A percentile compares a stretch with the other conserved stretches of the same genome.
Evolutionary conservation across 2,113 vertebrate genomes (phyloP).

Genomic region (Cynopterus brachyotis): DNA sequence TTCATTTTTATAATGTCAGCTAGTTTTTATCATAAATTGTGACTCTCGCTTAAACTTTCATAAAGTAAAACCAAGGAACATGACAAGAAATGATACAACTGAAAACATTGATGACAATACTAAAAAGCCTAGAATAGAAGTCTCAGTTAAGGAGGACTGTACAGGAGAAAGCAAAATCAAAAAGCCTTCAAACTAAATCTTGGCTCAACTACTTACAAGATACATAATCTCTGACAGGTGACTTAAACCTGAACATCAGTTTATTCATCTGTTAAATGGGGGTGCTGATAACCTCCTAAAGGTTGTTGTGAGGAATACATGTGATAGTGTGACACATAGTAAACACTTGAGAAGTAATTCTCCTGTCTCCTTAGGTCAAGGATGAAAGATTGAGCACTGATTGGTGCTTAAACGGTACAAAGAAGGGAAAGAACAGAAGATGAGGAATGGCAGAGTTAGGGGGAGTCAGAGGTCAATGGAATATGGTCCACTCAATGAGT

Average conservation of each 20-base stretch:
- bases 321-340: neutral
- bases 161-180: neutral
- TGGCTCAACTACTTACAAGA: neutral
- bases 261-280: neutral
- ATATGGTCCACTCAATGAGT: neutral
- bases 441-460: neutral
- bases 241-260: neutral
- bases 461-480: neutral
- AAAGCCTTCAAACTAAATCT: neutral
- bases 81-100: neutral
- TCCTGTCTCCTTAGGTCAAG: neutral
- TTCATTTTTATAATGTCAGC: neutral
- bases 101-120: neutral
- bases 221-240: neutral
- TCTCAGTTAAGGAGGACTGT: neutral
- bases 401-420: neutral
- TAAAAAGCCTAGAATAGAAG: neutral
- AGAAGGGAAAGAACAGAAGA: neutral
- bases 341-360: neutral
- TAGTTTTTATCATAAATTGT: conserved; percentile 8
- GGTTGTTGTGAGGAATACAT: neutral
- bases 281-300: neutral
- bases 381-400: neutral
- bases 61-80: neutral
- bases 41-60: neutral